These are phyloP conservation scores for Sisyra nigra DNA, from an alignment of 2,888 invertebrate species.

Conservation along the genomic window DNA sequence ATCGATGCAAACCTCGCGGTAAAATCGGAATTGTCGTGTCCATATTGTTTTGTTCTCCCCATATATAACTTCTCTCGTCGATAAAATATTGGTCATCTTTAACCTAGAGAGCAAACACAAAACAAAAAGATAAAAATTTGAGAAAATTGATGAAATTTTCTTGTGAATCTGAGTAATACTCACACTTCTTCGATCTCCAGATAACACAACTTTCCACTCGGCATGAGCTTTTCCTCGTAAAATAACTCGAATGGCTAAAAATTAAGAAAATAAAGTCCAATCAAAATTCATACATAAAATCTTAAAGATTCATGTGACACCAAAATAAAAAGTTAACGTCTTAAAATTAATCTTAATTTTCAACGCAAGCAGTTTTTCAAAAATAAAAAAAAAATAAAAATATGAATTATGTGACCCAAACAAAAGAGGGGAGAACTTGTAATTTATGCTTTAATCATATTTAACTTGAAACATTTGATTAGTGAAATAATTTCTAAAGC, in stretches of 20 bases:
- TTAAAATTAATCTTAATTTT: neutral
- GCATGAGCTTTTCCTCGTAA: constrained; percentile 58
- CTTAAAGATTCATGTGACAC: too few relatives aligned
- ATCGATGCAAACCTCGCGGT: constrained; percentile 51
- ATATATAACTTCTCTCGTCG: constrained; percentile 52
- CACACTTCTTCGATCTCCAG: constrained; percentile 54
- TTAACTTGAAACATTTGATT: too few relatives aligned
- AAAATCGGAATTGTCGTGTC: constrained; percentile 49
- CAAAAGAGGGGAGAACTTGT: too few relatives aligned
- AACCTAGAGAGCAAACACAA: constrained; percentile 19
- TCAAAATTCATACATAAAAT: neutral
- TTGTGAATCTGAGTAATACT: constrained; percentile 11
- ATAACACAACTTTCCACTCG: constrained; percentile 59
- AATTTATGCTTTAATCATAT: too few relatives aligned
- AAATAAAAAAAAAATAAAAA: too few relatives aligned
- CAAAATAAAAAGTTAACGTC: too few relatives aligned
- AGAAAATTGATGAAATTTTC: too few relatives aligned
- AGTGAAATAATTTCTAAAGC: too few relatives aligned
- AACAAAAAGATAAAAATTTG: too few relatives aligned
- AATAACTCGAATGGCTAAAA: constrained; percentile 45
- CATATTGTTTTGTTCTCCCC: constrained; percentile 49
- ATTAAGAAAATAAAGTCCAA: neutral
- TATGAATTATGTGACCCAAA: too few relatives aligned
- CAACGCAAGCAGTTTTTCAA: neutral
- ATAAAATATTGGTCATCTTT: constrained; percentile 64